phyloP scores from a whole-genome alignment of 2,888 invertebrate species.

The Catocala sponsa region DNA sequence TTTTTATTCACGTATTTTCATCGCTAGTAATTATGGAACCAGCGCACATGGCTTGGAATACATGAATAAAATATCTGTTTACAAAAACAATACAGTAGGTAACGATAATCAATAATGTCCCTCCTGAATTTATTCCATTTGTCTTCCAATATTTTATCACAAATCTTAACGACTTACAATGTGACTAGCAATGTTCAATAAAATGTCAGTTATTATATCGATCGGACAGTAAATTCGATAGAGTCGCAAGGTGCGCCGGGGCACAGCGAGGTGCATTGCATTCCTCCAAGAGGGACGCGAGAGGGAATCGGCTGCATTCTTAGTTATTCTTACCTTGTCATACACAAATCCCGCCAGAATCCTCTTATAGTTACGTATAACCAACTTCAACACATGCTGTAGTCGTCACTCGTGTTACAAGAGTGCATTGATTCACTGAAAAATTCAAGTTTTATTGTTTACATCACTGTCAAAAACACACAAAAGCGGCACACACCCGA shows the following conservation, averaged over 20 bases:
- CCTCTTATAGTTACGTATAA: constrained; percentile 48
- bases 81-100: constrained; percentile 46
- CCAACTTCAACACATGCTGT: constrained; percentile 69
- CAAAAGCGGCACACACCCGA: constrained; percentile 67
- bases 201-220: constrained; percentile 41
- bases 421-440: constrained; percentile 63
- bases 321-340: constrained; percentile 80
- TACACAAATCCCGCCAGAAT: constrained; percentile 56
- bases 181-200: constrained; percentile 21
- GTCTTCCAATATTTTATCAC: constrained; percentile 2
- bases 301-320: constrained; percentile 83
- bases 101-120: constrained; percentile 17
- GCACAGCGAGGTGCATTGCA: constrained; percentile 78
- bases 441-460: constrained; percentile 73
- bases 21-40: constrained; percentile 18
- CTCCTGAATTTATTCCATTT: constrained; percentile 7
- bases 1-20: constrained; percentile 26
- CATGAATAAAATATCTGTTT: constrained; percentile 41
- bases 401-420: constrained; percentile 63
- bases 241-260: constrained; percentile 81
- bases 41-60: constrained; percentile 40
- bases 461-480: constrained; percentile 76
- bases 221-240: constrained; percentile 68
- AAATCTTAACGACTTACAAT: constrained; percentile 12
- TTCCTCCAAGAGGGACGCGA: constrained; percentile 84